phyloP scores from a whole-genome alignment of 2,888 invertebrate species.

The Homarus gammarus region DNA sequence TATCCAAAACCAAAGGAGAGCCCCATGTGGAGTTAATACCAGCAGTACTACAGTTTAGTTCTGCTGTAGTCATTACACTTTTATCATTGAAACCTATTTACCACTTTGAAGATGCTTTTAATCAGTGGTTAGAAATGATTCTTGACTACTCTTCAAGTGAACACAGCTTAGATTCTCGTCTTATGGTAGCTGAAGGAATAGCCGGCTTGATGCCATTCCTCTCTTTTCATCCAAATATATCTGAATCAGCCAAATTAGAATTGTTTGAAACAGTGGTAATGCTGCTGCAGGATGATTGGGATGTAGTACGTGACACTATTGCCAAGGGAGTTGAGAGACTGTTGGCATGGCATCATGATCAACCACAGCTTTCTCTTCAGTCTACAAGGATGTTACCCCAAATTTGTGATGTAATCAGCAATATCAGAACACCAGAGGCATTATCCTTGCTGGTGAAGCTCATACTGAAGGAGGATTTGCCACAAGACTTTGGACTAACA shows the following conservation, averaged over 20 bases:
- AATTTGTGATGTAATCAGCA: slow-evolving; percentile 45
- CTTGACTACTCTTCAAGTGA: slow-evolving; percentile 35
- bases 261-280: slow-evolving; percentile 76
- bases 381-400: slow-evolving; percentile 42
- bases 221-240: slow-evolving; percentile 29
- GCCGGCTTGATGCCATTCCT: slow-evolving; percentile 17
- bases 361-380: slow-evolving; percentile 25
- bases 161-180: slow-evolving; percentile 13
- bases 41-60: slow-evolving; percentile 29
- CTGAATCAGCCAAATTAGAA: slow-evolving; percentile 62
- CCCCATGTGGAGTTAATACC: slow-evolving; percentile 32
- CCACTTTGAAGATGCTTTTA: background rate
- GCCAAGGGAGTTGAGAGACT: slow-evolving; percentile 23
- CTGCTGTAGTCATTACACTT: slow-evolving; percentile 10
- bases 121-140: slow-evolving; percentile 35
- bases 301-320: slow-evolving; percentile 51
- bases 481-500: slow-evolving; percentile 65
- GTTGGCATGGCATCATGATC: background rate
- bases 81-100: slow-evolving; percentile 32
- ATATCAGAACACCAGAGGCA: slow-evolving; percentile 33
- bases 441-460: slow-evolving; percentile 61
- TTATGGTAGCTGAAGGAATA: slow-evolving; percentile 45
- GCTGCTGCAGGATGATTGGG: slow-evolving; percentile 76
- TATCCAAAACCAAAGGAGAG: slow-evolving; percentile 28
- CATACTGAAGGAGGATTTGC: slow-evolving; percentile 49